Percentiles rank a stretch among this genome's conserved stretches.
Evolutionary conservation across 2,888 invertebrate genomes (phyloP).

Genomic region (Caenorhabditis plicata): DNA sequence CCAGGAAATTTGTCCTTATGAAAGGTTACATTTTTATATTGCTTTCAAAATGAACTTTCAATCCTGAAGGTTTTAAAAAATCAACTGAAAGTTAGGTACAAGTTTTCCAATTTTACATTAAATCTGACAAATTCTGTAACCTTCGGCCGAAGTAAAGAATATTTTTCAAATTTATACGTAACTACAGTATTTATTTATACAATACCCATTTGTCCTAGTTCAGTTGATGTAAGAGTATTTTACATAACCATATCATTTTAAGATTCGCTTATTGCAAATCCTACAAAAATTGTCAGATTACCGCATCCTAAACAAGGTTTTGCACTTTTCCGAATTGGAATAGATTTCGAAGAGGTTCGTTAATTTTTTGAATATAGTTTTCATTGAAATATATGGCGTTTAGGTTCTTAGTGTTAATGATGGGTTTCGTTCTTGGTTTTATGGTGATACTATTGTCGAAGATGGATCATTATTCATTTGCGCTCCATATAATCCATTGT

Average conservation of each 20-base stretch:
- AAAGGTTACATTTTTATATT: constrained; percentile 16
- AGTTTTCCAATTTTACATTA: no score
- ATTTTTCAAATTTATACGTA: no score
- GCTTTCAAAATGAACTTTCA: no score
- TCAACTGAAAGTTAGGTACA: no score
- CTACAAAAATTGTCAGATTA: constrained; percentile 18
- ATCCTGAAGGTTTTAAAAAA: no score
- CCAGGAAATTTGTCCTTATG: constrained; percentile 27
- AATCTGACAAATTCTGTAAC: no score
- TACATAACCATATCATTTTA: no score
- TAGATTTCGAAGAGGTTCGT: constrained; percentile 39
- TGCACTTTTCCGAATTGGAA: constrained; percentile 28
- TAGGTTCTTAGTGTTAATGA: constrained; percentile 43
- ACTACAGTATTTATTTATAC: no score
- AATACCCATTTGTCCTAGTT: no score
- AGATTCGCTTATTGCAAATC: constrained; percentile 6
- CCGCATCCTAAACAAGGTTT: constrained; percentile 24
- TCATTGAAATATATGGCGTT: background rate
- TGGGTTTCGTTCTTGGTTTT: constrained; percentile 47
- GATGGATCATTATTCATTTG: constrained; percentile 42
- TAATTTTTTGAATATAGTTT: background rate
- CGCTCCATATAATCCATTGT: constrained; percentile 49
- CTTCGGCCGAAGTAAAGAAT: no score
- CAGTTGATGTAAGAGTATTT: no score
- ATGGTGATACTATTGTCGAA: constrained; percentile 47